Percentiles rank a stretch among this genome's conserved stretches.
Evolutionary conservation across 1,140 invertebrate species (phyloP).

Genomic region (Psilanteris sp.): DNA sequence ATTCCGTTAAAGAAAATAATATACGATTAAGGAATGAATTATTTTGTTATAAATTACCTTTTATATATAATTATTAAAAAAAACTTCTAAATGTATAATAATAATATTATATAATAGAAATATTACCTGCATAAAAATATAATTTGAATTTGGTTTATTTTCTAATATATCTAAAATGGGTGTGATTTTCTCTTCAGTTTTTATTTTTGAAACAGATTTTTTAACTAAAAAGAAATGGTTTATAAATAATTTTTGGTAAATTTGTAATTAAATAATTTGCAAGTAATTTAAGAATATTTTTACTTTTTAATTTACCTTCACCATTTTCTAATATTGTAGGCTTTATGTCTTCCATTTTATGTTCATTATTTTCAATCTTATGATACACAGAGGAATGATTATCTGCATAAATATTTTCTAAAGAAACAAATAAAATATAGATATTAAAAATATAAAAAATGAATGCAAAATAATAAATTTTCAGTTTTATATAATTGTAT

Average conservation of each 20-base stretch:
- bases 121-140: constrained; percentile 73
- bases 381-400: too few species aligned
- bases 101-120: too few species aligned
- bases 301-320: too few species aligned
- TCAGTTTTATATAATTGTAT: background rate
- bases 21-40: too few species aligned
- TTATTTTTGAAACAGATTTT: constrained; percentile 10
- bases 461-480: background rate
- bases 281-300: too few species aligned
- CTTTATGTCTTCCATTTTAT: constrained; percentile 27
- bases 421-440: background rate
- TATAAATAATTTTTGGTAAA: constrained; percentile 28
- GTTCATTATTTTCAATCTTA: constrained; percentile 7
- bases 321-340: constrained; percentile 71
- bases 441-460: constrained; percentile 2
- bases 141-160: constrained; percentile 65
- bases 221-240: constrained; percentile 28
- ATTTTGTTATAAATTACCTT: too few species aligned
- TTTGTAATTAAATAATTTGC: constrained; percentile 4
- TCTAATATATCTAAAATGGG: constrained; percentile 69
- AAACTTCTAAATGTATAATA: too few species aligned
- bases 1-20: too few species aligned
- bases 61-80: too few species aligned
- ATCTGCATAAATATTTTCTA: constrained; percentile 37
- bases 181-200: constrained; percentile 33